phyloP scores from a whole-genome alignment of 2,888 invertebrate species.

The Vandiemenella viatica region DNA sequence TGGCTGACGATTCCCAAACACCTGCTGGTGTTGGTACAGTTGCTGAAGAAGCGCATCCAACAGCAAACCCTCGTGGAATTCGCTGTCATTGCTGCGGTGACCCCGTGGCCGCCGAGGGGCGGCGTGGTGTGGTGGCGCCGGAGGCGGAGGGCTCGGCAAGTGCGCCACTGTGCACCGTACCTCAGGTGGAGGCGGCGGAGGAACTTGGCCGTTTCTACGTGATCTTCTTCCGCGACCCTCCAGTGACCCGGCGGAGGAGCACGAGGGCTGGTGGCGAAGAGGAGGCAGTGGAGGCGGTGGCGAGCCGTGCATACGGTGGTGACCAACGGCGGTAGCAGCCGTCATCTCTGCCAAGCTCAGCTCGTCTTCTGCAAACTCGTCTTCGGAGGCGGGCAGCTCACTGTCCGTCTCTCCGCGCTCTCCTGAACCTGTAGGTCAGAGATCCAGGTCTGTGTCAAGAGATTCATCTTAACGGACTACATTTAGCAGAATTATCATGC shows the following conservation, averaged over 20 bases:
- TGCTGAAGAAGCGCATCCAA: slow-evolving; percentile 57
- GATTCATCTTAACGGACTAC: no score
- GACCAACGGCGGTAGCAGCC: background rate
- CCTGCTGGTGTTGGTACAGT: slow-evolving; percentile 42
- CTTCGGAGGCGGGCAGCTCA: slow-evolving; percentile 45
- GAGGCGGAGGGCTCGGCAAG: background rate
- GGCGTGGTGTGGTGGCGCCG: background rate
- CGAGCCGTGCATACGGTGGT: background rate
- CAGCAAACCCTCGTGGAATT: slow-evolving; percentile 68
- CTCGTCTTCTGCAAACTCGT: slow-evolving; percentile 76
- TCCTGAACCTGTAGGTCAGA: slow-evolving; percentile 18
- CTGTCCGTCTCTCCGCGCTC: slow-evolving; percentile 42
- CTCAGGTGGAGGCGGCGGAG: slow-evolving; percentile 18
- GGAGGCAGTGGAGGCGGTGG: slow-evolving; percentile 24
- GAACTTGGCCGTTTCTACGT: background rate
- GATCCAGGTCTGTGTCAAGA: background rate
- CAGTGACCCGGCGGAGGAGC: slow-evolving; percentile 14
- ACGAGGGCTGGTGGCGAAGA: slow-evolving; percentile 24
- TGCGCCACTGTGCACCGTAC: slow-evolving; percentile 16
- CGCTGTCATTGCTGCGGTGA: slow-evolving; percentile 30
- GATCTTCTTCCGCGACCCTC: background rate
- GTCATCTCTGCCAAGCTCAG: slow-evolving; percentile 28
- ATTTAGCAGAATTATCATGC: no score
- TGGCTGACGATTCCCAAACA: no score
- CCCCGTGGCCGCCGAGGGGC: slow-evolving; percentile 1